Conservation (phyloP, 1,140 invertebrate species). For the Drosophila quadrilineata region DNA sequence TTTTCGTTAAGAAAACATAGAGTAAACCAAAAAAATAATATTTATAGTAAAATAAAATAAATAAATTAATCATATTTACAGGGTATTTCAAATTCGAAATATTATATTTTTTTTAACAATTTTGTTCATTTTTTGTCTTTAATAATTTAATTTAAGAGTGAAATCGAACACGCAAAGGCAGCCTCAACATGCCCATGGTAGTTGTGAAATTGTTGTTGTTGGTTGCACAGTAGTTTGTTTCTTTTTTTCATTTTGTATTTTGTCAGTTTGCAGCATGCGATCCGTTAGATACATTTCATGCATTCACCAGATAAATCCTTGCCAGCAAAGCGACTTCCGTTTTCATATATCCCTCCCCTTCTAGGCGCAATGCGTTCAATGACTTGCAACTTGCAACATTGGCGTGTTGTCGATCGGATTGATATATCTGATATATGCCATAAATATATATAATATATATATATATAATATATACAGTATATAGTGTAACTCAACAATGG, state of each 20-base stretch:
- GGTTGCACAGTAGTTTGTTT: slow-evolving; percentile 18
- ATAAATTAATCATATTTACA: not conserved
- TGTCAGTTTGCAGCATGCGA: slow-evolving; percentile 63
- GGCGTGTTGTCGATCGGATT: slow-evolving; percentile 40
- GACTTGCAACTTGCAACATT: slow-evolving; percentile 52
- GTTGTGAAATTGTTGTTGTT: too few species aligned
- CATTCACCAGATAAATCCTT: slow-evolving; percentile 63
- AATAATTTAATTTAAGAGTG: slow-evolving; percentile 66
- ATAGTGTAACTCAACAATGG: too few species aligned
- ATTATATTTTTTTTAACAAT: not conserved
- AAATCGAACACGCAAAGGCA: slow-evolving; percentile 52
- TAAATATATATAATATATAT: too few species aligned
- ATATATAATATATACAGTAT: too few species aligned
- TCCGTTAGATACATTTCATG: slow-evolving; percentile 47
- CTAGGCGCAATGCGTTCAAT: slow-evolving; percentile 46
- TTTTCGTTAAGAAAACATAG: too few species aligned
- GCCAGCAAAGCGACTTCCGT: slow-evolving; percentile 49
- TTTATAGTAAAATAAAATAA: not conserved
- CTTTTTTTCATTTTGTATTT: too few species aligned
- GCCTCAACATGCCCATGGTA: too few species aligned
- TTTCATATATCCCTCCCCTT: slow-evolving; percentile 56
- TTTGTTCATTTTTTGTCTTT: slow-evolving; percentile 23
- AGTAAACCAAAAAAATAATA: too few species aligned
- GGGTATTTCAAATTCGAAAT: slow-evolving; percentile 23
- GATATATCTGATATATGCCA: slow-evolving; percentile 32